Conservation (phyloP, 2,797 vertebrate genomes). For the Enteromius treurensis region DNA sequence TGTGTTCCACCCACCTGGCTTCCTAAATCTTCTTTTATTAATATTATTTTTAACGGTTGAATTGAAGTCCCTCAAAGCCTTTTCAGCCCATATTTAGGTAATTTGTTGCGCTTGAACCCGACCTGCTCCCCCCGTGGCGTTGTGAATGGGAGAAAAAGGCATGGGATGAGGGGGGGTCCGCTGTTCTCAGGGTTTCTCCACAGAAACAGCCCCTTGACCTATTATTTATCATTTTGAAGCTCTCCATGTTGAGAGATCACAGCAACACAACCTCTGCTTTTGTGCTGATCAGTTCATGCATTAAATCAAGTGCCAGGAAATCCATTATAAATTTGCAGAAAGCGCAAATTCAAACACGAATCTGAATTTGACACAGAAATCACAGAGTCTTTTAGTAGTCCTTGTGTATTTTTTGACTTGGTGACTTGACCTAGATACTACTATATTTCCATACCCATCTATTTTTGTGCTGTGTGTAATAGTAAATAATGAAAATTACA, state of each 20-base stretch:
- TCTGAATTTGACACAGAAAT: neutral
- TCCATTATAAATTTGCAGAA: slow-evolving; percentile 2
- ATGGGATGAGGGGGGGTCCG: slow-evolving; percentile 68
- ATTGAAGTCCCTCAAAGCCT: slow-evolving; percentile 65
- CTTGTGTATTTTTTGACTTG: neutral
- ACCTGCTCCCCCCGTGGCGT: slow-evolving; percentile 65
- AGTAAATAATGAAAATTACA: neutral
- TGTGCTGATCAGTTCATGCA: slow-evolving; percentile 37
- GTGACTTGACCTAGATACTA: neutral
- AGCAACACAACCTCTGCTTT: slow-evolving; percentile 22
- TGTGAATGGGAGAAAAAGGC: slow-evolving; percentile 73
- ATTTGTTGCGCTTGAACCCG: slow-evolving; percentile 78
- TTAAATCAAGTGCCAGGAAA: slow-evolving; percentile 33
- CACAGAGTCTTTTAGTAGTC: neutral
- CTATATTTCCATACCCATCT: neutral
- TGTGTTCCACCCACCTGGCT: slow-evolving; percentile 58
- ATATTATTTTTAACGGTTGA: slow-evolving; percentile 68
- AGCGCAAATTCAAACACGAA: neutral
- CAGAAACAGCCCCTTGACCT: slow-evolving; percentile 58
- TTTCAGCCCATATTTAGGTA: slow-evolving; percentile 77
- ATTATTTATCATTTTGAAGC: slow-evolving; percentile 71
- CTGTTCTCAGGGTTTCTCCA: slow-evolving; percentile 69
- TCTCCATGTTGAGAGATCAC: slow-evolving; percentile 40
- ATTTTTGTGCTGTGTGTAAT: slow-evolving; percentile 7
- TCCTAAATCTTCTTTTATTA: slow-evolving; percentile 67